phyloP scores from a whole-genome alignment of 2,888 invertebrate species.

The Chymomyza procnemis region DNA sequence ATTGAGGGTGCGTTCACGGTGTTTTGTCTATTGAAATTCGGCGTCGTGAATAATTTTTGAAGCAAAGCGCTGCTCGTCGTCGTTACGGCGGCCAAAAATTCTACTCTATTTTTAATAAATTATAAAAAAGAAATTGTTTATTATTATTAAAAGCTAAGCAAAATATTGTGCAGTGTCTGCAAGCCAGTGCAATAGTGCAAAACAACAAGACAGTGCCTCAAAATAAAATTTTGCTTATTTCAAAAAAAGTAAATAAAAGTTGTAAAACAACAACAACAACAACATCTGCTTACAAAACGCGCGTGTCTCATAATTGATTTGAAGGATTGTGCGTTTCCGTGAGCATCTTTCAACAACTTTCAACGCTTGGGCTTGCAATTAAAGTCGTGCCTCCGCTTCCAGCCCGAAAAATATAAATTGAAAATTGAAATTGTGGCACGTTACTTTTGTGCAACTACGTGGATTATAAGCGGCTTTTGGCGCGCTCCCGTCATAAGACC shows the following conservation, averaged over 20 bases:
- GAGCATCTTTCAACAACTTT: not conserved
- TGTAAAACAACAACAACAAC: not conserved
- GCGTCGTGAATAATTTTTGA: not conserved
- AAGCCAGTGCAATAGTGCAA: not conserved
- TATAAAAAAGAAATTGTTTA: not conserved
- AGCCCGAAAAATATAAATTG: too few relatives aligned
- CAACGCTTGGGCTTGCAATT: conserved; percentile 26
- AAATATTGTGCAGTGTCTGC: not conserved
- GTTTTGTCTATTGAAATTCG: conserved; percentile 18
- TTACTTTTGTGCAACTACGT: conserved; percentile 30
- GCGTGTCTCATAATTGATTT: conserved; percentile 71
- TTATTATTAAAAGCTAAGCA: not conserved
- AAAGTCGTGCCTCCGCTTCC: conserved; percentile 51
- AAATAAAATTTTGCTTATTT: not conserved
- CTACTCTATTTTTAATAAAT: not conserved
- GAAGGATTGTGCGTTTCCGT: conserved; percentile 46
- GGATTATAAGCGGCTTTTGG: conserved; percentile 54
- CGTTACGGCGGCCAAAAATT: not conserved
- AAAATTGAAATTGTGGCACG: conserved; percentile 14
- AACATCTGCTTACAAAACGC: conserved; percentile 1
- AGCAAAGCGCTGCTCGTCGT: not conserved
- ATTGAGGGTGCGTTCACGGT: conserved; percentile 73
- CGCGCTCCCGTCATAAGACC: conserved; percentile 6
- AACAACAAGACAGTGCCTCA: not conserved
- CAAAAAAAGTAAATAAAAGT: not conserved